Evolutionary conservation across 2,888 invertebrate genomes (phyloP).

Genomic region (Pheosia gnoma): DNA sequence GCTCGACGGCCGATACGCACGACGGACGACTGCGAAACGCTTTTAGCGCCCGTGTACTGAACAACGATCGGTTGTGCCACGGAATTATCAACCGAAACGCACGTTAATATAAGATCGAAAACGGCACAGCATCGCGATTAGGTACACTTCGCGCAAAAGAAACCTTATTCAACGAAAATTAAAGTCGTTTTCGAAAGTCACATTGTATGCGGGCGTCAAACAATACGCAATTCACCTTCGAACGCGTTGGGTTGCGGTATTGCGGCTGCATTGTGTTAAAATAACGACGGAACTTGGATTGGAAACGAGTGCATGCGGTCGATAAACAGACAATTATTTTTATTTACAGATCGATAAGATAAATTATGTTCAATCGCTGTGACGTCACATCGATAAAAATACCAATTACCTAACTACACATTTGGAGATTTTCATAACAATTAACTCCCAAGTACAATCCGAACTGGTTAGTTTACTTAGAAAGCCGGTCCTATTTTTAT

Average conservation of each 20-base stretch:
- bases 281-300: constrained; percentile 76
- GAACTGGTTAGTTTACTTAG: too few relatives aligned
- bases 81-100: constrained; percentile 40
- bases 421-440: too few relatives aligned
- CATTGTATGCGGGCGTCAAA: constrained; percentile 77
- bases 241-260: constrained; percentile 82
- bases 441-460: too few relatives aligned
- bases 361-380: constrained; percentile 26
- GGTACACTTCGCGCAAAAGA: constrained; percentile 64
- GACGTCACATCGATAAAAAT: background rate
- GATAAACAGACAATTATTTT: constrained; percentile 67
- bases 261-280: constrained; percentile 83
- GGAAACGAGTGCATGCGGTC: constrained; percentile 68
- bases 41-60: constrained; percentile 77
- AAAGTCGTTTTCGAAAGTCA: constrained; percentile 79
- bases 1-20: constrained; percentile 79
- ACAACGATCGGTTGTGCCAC: constrained; percentile 35
- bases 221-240: constrained; percentile 84
- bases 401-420: background rate
- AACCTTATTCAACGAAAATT: constrained; percentile 75
- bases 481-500: background rate
- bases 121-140: constrained; percentile 30
- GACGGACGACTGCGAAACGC: constrained; percentile 82
- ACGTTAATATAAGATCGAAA: constrained; percentile 42
- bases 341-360: constrained; percentile 50